These are phyloP conservation scores for Polydrusus cervinus DNA, from an alignment of 2,888 invertebrate genomes.

Conservation along the genomic window DNA sequence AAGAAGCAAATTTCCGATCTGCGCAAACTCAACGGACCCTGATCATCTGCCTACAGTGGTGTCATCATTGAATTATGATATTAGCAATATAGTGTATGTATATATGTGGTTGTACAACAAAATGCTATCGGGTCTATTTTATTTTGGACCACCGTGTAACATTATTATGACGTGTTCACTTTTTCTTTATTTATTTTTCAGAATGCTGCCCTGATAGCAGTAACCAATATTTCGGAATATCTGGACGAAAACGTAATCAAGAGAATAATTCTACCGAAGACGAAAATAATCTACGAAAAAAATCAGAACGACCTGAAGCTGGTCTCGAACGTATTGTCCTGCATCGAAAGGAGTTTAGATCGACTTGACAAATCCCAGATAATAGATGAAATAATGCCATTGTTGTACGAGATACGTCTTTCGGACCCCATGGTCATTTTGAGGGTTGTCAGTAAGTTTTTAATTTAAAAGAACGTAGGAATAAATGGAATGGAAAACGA, in stretches of 20 bases:
- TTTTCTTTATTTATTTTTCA: slow-evolving; percentile 68
- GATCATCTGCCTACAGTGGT: too few species aligned
- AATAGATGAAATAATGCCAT: slow-evolving; percentile 91
- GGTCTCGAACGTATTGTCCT: slow-evolving; percentile 84
- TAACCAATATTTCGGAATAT: slow-evolving; percentile 88
- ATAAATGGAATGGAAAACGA: too few species aligned
- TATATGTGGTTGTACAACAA: too few species aligned
- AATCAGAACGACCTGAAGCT: slow-evolving; percentile 87
- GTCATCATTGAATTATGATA: too few species aligned
- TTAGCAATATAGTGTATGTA: too few species aligned
- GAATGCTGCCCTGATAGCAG: slow-evolving; percentile 92
- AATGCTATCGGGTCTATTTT: too few species aligned
- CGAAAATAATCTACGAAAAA: slow-evolving; percentile 86
- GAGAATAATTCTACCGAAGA: slow-evolving; percentile 87
- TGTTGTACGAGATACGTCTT: slow-evolving; percentile 88
- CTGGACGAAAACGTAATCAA: slow-evolving; percentile 88
- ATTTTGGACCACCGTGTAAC: too few species aligned
- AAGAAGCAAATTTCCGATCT: too few species aligned
- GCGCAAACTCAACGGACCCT: too few species aligned
- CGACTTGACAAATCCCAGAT: slow-evolving; percentile 91
- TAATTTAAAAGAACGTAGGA: neutral
- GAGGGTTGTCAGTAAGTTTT: slow-evolving; percentile 92
- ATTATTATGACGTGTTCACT: too few species aligned
- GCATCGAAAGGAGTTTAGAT: slow-evolving; percentile 87
- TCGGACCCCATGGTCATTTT: slow-evolving; percentile 92